Evolutionary conservation across 2,797 vertebrate species (phyloP).

Genomic region (Falco novaeseelandiae): DNA sequence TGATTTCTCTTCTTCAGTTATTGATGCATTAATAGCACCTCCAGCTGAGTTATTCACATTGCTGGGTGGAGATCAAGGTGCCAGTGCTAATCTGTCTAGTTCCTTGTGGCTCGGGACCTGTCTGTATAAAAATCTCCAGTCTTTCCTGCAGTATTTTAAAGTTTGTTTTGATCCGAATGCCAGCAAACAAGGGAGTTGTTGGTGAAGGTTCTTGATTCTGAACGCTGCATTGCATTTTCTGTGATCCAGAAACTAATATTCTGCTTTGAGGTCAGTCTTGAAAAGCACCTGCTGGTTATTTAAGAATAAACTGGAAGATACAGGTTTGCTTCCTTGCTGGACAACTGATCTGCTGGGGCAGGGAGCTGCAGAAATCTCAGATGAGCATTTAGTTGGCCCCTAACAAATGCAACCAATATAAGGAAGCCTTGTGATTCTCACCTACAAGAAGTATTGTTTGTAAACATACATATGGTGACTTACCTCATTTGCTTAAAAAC

Average conservation of each 20-base stretch:
- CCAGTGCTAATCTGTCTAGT: not conserved
- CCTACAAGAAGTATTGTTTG: not conserved
- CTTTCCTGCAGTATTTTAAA: not conserved
- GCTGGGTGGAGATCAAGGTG: not conserved
- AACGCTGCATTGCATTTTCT: not conserved
- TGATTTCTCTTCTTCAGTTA: not conserved
- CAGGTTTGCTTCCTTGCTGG: not conserved
- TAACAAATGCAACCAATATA: not conserved
- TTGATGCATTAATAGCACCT: not conserved
- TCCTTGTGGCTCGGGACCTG: not conserved
- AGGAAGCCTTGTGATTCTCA: not conserved
- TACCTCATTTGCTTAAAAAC: not conserved
- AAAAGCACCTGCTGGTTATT: not conserved
- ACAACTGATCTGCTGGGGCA: not conserved
- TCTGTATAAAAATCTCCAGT: not conserved
- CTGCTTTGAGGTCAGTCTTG: not conserved
- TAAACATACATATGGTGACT: not conserved
- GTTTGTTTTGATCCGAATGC: not conserved
- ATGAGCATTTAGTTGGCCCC: not conserved
- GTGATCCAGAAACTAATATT: not conserved
- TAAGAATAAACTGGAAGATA: not conserved
- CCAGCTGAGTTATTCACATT: not conserved
- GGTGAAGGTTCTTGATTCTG: not conserved
- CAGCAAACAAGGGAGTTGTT: not conserved
- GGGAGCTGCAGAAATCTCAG: not conserved